Base-by-base conservation (phyloP, 1,140 invertebrate genomes). In the Cylas formicarius region DNA sequence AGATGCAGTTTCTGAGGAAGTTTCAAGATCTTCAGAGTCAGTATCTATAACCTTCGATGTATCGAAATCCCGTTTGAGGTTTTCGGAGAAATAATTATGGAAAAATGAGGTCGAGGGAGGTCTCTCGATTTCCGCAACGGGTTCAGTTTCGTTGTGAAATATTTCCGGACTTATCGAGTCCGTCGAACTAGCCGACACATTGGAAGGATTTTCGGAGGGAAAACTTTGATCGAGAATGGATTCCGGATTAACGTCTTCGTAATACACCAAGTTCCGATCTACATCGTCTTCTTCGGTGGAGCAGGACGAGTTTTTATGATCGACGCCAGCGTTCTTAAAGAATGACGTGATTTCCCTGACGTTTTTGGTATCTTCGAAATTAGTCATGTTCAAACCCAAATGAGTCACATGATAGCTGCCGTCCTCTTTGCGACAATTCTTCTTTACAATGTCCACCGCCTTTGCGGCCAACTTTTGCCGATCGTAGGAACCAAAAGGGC, bases 351-450 rank as follows among this genome's bases (percentile, higher is more conserved):
- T 80, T 56, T 70, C 74, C 44, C 63, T 73, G 11, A 67, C 74
- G 53, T 77, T 76, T 50, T 75, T 76, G 28, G 60, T 63, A 48
- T 80, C 72, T 55, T 81, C 71, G 69, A 91, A 91, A 66, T 90
- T 90, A 2, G 80, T 76, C 13, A 81, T 84, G 50, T 82, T 83
- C 2, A 90, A 68, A 4, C 84, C 81, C 6, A 90, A 65, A 61
- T 78, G 82, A 42, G 75, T 76, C 11, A 90, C 67, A 29, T 65
- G 19, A 48, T 50, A 64, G 22, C 22, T 52, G 11, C 51, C 60
- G 47, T 63, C 53, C 14, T 59, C 55, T 37, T 63, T 63, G 29
- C 71, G 66, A 2, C 69, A 73, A 41, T 70, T 67, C 56, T 72
- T 73, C 48, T 67, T 71, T 14, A 90, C 66, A 52, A 86, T 52